Evolutionary conservation across 2,113 vertebrate genomes (phyloP), one percentile per base, ranked within the genome.

Genomic region (Lophochroa leadbeateri): DNA sequence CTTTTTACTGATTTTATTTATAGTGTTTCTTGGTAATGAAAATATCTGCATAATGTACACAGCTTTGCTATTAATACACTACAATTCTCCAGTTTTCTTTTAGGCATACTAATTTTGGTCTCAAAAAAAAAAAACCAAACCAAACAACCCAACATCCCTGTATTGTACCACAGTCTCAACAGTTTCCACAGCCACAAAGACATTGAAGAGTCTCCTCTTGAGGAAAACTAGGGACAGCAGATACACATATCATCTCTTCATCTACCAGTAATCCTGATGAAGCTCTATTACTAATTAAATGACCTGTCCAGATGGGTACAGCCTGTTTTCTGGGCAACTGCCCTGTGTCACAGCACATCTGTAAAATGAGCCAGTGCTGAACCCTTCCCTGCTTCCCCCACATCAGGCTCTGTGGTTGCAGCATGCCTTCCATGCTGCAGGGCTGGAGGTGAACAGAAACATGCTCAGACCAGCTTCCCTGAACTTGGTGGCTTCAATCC

Each of bases 401-500:
- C 8, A 4, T 24, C 31, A 39, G 24, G 39, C 68, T 12, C 43
- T 37, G 23, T 10, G 23, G 25, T 1, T 63, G 68, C 31, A 44
- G 11, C 2, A 6, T 17, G 27, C 16, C 21, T 58, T 13, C 68
- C 14, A 4, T 4, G 31, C 37, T 69, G 67, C 70, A 75, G 50
- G n/a, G 29, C 50, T 7, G 13, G 21, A 70, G 28, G 28, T 0
- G 25, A 65, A 29, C 24, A 46, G 39, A 8, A 74, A 11, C 28
- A 2, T 1, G 9, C 33, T 25, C 43, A 44, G 37, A 18, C 28
- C 75, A 57, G 70, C 70, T 44, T 61, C 29, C 28, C 31, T 5
- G 0, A 21, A 7, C 21, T 3, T 0, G 1, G 5, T 13, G 37
- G 16, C n/a, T 84, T 80, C 29, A 15, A 44, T 53, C n/a, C 24